Evolutionary conservation across 2,888 invertebrate genomes (phyloP), one percentile per base, ranked within the genome.

Genomic region (Xiphydria camelus): DNA sequence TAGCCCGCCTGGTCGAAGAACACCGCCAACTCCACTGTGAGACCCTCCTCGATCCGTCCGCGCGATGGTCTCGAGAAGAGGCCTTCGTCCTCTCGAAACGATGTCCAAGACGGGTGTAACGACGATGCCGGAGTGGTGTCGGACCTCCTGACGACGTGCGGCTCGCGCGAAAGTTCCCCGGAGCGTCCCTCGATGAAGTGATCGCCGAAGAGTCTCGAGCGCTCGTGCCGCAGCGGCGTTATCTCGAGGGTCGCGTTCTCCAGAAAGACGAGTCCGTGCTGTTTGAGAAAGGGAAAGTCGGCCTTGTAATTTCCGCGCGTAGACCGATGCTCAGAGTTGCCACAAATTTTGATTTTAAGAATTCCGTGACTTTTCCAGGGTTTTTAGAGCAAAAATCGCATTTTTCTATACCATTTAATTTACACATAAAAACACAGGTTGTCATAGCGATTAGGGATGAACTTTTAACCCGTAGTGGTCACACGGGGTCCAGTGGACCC

Each of bases 1-100:
- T 88, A 89, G 0, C 83, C 89, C 1, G 87, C 82, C 66, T 85
- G 85, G 62, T 89, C 89, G 57, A 89, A 82, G 70, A 89, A 89
- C 29, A 89, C 73, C 0, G 87, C 88, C 38, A 88, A 73, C 70
- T 90, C 89, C 25, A 88, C 77, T 2, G 85, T 86, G 49, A 85
- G 78, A 44, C 75, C 74, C 44, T 41, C 58, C 29, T 37, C 58
- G 23, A 43, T 12, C 47, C 29, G 49, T 2, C 49, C 42, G 33
- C 31, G 38, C 14, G 10, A 37, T 10, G 47, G 25, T 32, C 53
- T 46, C 3, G 44, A 31, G 7, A 51, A 23, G 15, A 47, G 6
- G 17, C 50, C 45, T n/a, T 18, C 35, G 10, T 34, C 38, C 32
- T 35, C 23, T 21, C n/a, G n/a, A n/a, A n/a, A n/a, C n/a, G n/a